Evolutionary conservation across 2,888 invertebrate species (phyloP).

Genomic region (Melinaea marsaeus): DNA sequence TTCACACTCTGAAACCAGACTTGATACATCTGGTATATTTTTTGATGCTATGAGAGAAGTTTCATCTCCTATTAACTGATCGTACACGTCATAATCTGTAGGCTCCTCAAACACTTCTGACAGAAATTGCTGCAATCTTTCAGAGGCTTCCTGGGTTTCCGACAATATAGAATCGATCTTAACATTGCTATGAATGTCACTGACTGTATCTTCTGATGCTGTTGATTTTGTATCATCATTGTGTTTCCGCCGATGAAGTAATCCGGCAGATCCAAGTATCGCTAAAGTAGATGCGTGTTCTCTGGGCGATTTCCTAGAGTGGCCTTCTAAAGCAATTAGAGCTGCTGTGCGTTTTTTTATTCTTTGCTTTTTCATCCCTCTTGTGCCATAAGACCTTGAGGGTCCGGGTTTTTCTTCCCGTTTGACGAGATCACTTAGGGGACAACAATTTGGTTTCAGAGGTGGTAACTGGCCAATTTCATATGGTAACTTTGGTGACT

Average conservation of each 20-base stretch:
- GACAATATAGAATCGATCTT: conserved; percentile 54
- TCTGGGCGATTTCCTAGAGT: conserved; percentile 89
- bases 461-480: conserved; percentile 83
- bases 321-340: conserved; percentile 65
- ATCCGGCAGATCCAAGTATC: conserved; percentile 81
- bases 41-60: conserved; percentile 54
- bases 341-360: conserved; percentile 55
- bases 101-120: conserved; percentile 68
- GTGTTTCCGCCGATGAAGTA: conserved; percentile 76
- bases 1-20: conserved; percentile 66
- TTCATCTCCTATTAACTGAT: conserved; percentile 61
- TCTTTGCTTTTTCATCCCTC: conserved; percentile 64
- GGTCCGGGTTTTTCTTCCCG: conserved; percentile 63
- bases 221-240: conserved; percentile 67
- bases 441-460: conserved; percentile 76
- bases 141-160: conserved; percentile 58
- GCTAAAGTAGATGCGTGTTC: conserved; percentile 93
- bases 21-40: conserved; percentile 65
- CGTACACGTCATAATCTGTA: conserved; percentile 69
- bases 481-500: conserved; percentile 85
- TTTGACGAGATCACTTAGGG: conserved; percentile 67
- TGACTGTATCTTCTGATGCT: conserved; percentile 67
- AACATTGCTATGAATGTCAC: conserved; percentile 54
- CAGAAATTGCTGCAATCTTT: conserved; percentile 64
- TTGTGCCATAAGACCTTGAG: conserved; percentile 62